phyloP scores from a whole-genome alignment of 2,888 invertebrate species.

The Exocentrus adspersus region DNA sequence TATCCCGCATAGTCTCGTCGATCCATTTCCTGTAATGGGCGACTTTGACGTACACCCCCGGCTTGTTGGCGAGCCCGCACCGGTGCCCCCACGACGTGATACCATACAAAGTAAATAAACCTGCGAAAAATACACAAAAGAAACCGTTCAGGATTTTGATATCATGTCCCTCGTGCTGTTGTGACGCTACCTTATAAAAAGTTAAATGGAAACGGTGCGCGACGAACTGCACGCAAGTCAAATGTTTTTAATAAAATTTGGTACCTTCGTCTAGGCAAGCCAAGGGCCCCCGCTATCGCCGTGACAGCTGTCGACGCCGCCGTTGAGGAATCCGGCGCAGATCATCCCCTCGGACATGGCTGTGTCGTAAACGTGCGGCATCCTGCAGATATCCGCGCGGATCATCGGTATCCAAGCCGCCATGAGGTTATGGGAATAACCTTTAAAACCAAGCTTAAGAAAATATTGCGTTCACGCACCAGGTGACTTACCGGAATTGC shows the following conservation, averaged over 20 bases:
- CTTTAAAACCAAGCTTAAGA: no score
- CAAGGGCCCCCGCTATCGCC: constrained; percentile 89
- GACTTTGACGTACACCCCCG: constrained; percentile 78
- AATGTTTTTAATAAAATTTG: constrained; percentile 1
- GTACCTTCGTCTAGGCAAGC: constrained; percentile 74
- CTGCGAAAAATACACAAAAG: constrained; percentile 60
- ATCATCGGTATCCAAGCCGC: constrained; percentile 78
- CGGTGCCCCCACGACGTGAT: constrained; percentile 83
- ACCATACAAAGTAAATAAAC: constrained; percentile 73
- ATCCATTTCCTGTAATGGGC: constrained; percentile 75
- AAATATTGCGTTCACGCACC: no score
- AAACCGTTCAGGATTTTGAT: neutral
- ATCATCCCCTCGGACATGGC: constrained; percentile 78
- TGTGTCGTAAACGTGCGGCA: constrained; percentile 73
- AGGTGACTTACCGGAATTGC: constrained; percentile 69
- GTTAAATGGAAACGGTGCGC: no score
- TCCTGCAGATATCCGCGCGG: constrained; percentile 71
- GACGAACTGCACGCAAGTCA: neutral
- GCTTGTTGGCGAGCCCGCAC: constrained; percentile 78
- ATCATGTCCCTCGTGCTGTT: neutral
- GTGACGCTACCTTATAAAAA: neutral
- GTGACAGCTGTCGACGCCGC: constrained; percentile 82
- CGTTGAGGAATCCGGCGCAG: constrained; percentile 81
- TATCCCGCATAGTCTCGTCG: constrained; percentile 65
- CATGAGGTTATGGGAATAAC: constrained; percentile 72